These are phyloP conservation scores for Sardina pilchardus DNA, from an alignment of 2,113 vertebrate genomes.

Conservation along the genomic window DNA sequence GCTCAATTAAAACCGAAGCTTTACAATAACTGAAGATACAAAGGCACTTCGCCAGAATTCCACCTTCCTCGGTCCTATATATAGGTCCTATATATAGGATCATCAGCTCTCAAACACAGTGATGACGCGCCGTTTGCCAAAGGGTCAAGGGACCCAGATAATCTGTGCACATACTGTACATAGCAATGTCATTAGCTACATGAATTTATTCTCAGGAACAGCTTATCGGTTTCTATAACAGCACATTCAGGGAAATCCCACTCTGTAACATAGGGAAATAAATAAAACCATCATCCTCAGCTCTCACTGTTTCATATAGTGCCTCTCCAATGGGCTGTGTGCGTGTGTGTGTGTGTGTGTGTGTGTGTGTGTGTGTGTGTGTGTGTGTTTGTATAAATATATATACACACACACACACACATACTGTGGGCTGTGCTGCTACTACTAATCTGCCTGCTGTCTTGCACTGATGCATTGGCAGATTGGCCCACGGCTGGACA, in stretches of 20 bases:
- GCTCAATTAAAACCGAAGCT: no score
- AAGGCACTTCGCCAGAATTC: no score
- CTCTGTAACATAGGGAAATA: not conserved
- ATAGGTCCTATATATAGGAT: no score
- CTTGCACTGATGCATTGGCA: slow-evolving; percentile 41
- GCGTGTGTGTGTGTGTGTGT: no score
- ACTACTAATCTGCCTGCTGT: slow-evolving; percentile 6
- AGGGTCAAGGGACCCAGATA: not conserved
- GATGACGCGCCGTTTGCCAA: no score
- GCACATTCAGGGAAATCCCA: not conserved
- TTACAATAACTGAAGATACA: no score
- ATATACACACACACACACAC: no score
- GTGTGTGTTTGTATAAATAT: not conserved
- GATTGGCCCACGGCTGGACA: slow-evolving; percentile 51
- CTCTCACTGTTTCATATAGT: not conserved
- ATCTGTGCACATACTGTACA: not conserved
- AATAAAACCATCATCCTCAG: not conserved
- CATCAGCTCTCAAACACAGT: no score
- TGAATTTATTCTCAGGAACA: no score
- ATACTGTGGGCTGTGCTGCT: slow-evolving; percentile 17
- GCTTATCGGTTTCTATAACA: not conserved
- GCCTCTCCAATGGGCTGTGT: not conserved
- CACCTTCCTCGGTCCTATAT: no score
- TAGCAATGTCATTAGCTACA: no score
- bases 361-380: no score